Base-by-base conservation (phyloP, 2,888 invertebrate genomes). In the Machimus rusticus region DNA sequence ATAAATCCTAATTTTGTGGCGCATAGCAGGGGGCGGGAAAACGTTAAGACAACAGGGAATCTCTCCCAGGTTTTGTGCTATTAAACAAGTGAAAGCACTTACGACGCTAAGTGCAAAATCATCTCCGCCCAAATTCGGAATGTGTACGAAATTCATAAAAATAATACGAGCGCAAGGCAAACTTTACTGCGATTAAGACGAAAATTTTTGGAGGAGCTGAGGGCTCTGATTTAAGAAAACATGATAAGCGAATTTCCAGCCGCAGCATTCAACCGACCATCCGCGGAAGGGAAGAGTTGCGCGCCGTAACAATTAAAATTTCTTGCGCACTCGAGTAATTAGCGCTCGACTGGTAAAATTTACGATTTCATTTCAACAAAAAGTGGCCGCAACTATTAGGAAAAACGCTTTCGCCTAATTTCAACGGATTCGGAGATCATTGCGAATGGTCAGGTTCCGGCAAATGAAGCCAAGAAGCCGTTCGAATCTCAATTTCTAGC, bases 21-120 rank as follows among this genome's bases (percentile, higher is more conserved):
- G 12, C 66, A 9, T 28, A 23, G 4, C 14, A 8, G 28, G 1
- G 12, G 28, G 66, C 12, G 12, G 66, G 66, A 23, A 78, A 1
- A n/a, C 78, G 46, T 78, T 46, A 79, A 79, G 51, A 51, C 23
- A 79, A 79, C 46, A 79, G 31, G 55, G n/a, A 79, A 51, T 43
- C 79, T 39, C 51, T 51, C n/a, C 43, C 39, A 51, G 79, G 78
- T 37, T 76, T 74, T 34, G 37, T 79, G 79, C 79, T 79, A 79
- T 79, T 79, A 79, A 79, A 79, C 79, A 79, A 79, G 79, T 79
- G 79, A 79, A 79, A 79, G 79, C 79, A 79, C 79, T 79, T 51
- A 79, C 46, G 39, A 14, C 51, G 51, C 79, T 79, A 79, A 79
- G 79, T 79, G 79, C 79, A 79, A 79, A 79, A 79, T 79, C 79